These are phyloP conservation scores for Illadopsis cleaveri DNA, from an alignment of 2,113 vertebrate species.

Conservation along the genomic window DNA sequence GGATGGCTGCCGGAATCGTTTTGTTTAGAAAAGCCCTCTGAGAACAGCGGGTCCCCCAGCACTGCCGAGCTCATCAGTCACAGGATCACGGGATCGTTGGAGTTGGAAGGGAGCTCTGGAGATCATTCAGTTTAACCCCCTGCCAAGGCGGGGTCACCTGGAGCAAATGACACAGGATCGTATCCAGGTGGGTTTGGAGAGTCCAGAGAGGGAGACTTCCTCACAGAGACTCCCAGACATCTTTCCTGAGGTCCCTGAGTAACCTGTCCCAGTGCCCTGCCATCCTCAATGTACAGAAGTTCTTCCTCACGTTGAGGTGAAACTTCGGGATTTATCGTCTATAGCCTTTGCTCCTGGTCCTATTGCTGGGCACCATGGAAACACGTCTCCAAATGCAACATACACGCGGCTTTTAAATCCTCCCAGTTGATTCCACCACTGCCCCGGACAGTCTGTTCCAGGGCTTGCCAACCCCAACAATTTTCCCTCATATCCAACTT, in stretches of 20 bases:
- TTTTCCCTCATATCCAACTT: too few species aligned
- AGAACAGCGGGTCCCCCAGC: neutral
- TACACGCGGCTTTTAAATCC: too few species aligned
- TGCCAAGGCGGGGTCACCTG: neutral
- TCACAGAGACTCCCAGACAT: too few species aligned
- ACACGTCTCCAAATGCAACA: too few species aligned
- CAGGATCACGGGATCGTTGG: neutral
- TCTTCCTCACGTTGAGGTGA: neutral
- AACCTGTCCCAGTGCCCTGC: neutral
- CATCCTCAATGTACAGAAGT: neutral
- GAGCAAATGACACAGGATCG: neutral
- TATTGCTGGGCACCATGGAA: too few species aligned
- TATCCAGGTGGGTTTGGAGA: neutral
- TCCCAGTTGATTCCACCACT: too few species aligned
- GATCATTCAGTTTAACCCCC: neutral
- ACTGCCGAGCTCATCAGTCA: neutral
- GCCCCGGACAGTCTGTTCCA: too few species aligned
- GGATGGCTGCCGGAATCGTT: rapidly evolving
- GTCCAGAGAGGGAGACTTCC: neutral
- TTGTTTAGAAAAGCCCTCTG: neutral
- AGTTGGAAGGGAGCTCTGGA: neutral
- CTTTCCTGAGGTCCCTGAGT: neutral
- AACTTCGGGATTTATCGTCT: neutral
- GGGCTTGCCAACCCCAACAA: too few species aligned
- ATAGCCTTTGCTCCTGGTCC: too few species aligned